Conservation (phyloP, 1,140 invertebrate species). For the Drosophila subobscura region DNA sequence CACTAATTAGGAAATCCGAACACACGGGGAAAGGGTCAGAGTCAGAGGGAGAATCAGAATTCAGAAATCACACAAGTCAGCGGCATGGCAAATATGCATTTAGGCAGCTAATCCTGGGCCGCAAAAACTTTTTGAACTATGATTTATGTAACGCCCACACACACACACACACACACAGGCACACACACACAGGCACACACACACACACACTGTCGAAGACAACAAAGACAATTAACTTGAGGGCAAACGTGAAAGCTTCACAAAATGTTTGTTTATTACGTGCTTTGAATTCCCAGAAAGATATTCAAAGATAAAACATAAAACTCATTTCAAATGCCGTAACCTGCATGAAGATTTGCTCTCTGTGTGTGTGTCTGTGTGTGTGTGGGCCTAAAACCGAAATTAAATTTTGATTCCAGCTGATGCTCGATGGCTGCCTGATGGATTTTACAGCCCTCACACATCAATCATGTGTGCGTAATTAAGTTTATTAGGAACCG, state of each 20-base stretch:
- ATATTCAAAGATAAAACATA: constrained; percentile 43
- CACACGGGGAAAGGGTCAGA: constrained; percentile 36
- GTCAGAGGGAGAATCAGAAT: constrained; percentile 17
- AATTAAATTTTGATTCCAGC: constrained; percentile 28
- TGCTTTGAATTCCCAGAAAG: constrained; percentile 57
- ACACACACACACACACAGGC: constrained; percentile 11
- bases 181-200: background rate
- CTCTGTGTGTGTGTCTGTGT: background rate
- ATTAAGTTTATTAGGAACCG: constrained; percentile 23
- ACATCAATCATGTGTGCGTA: constrained; percentile 60
- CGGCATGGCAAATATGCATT: constrained; percentile 45
- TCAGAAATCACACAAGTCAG: constrained; percentile 28
- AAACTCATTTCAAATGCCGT: constrained; percentile 43
- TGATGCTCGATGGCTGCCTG: constrained; percentile 1
- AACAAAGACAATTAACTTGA: constrained; percentile 55
- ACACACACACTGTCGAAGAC: background rate
- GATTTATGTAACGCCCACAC: constrained; percentile 63
- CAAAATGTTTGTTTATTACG: constrained; percentile 66
- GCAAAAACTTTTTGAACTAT: constrained; percentile 75
- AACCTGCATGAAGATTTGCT: background rate
- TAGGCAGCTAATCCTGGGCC: constrained; percentile 65
- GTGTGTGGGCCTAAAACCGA: background rate
- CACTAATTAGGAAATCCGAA: constrained; percentile 71
- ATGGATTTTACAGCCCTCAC: background rate
- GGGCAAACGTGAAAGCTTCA: constrained; percentile 52